Evolutionary conservation across 2,113 vertebrate species (phyloP).

Genomic region (Rhinolophus sinicus): DNA sequence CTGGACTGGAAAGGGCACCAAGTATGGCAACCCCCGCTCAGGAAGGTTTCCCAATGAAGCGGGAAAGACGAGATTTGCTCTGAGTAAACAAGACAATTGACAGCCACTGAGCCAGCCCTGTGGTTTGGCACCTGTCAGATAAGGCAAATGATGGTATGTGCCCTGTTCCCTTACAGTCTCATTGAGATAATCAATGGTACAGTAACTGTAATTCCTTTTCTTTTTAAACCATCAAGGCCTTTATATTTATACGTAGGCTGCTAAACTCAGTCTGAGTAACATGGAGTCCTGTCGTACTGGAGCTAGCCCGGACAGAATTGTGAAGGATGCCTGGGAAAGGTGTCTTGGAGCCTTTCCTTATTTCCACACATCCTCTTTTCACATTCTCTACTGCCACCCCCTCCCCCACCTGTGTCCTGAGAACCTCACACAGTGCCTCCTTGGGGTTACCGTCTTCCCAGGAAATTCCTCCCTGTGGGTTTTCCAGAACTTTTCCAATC

Average conservation of each 20-base stretch:
- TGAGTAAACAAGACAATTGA: not conserved
- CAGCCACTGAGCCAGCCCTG: not conserved
- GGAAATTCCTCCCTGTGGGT: not conserved
- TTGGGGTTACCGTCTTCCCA: not conserved
- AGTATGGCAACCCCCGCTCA: not conserved
- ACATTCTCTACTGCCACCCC: no score
- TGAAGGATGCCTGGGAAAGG: not conserved
- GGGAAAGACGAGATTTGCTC: not conserved
- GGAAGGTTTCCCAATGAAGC: not conserved
- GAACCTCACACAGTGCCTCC: no score
- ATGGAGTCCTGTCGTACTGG: not conserved
- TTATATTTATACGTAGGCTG: not conserved
- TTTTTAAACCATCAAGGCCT: not conserved
- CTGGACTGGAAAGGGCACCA: not conserved
- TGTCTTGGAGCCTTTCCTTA: not conserved
- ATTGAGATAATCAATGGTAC: not conserved
- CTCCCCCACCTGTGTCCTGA: not conserved
- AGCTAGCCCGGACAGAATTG: not conserved
- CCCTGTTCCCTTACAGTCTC: not conserved
- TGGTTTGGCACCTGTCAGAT: not conserved
- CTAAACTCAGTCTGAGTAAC: not conserved
- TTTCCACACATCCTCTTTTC: not conserved
- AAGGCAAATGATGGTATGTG: rapidly evolving
- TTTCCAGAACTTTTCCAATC: not conserved
- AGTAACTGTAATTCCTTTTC: not conserved